phyloP scores from a whole-genome alignment of 2,888 invertebrate species.

The Rosalia funebris region DNA sequence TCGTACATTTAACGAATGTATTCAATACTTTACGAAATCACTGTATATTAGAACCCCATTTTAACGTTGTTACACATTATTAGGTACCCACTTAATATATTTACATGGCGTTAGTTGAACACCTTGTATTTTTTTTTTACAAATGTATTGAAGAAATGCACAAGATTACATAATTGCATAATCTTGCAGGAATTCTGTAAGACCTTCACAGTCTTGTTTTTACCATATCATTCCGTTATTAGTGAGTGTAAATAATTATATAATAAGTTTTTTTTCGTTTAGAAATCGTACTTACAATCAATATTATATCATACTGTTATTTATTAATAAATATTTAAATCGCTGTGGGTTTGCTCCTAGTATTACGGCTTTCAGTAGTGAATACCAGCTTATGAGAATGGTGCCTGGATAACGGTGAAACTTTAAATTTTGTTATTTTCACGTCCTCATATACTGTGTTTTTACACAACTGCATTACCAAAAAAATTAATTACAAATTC shows the following conservation, averaged over 20 bases:
- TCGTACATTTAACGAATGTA: no score
- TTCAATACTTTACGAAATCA: no score
- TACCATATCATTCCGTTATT: conserved; percentile 27
- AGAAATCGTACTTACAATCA: background rate
- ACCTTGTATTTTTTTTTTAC: background rate
- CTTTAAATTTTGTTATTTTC: background rate
- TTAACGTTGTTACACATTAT: no score
- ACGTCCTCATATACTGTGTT: background rate
- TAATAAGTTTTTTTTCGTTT: conserved; percentile 5
- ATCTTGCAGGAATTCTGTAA: conserved; percentile 24
- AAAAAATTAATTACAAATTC: background rate
- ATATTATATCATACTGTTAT: background rate
- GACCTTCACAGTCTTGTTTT: conserved; percentile 28
- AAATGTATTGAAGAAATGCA: background rate
- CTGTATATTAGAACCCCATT: no score
- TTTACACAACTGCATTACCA: background rate
- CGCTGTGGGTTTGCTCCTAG: background rate
- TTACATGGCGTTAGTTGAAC: background rate
- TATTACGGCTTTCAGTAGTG: no score
- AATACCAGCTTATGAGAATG: no score
- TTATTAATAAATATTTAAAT: background rate
- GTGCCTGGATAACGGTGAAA: background rate
- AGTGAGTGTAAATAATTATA: conserved; percentile 21
- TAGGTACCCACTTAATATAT: background rate
- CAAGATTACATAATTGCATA: conserved; percentile 23